Evolutionary conservation across 2,888 invertebrate genomes (phyloP).

Genomic region (Rugalucina vietnamica): DNA sequence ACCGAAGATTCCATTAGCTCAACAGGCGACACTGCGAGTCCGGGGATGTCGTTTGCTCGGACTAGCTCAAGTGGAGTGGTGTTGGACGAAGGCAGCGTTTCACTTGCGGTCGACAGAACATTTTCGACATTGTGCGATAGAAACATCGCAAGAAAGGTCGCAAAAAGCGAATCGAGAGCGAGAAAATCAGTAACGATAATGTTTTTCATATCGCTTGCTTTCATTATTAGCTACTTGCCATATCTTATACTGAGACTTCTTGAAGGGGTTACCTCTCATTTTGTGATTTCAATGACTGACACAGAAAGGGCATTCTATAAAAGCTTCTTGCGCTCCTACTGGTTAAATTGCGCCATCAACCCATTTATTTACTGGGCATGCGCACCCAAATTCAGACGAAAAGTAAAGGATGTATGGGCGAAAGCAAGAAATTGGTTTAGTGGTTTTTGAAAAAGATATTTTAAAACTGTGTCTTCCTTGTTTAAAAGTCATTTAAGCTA

Average conservation of each 20-base stretch:
- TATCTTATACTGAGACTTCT: conserved; percentile 57
- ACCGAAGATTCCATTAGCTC: no score
- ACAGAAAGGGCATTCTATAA: conserved; percentile 55
- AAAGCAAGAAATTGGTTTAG: no score
- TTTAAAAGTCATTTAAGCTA: no score
- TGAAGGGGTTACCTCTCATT: conserved; percentile 42
- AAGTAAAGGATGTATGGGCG: not conserved
- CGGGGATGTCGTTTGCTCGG: no score
- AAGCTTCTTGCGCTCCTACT: conserved; percentile 64
- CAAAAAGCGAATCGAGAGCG: conserved; percentile 29
- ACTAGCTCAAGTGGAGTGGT: no score
- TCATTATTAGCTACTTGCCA: conserved; percentile 63
- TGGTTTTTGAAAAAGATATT: no score
- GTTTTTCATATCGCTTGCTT: conserved; percentile 65
- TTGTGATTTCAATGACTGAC: conserved; percentile 51
- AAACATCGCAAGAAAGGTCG: not conserved
- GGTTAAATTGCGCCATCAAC: conserved; percentile 69
- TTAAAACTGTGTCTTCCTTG: no score
- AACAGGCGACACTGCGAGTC: no score
- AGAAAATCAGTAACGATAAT: conserved; percentile 63
- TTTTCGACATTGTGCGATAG: not conserved
- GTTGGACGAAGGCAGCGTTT: no score
- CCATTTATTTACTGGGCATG: conserved; percentile 74
- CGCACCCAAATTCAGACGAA: conserved; percentile 56
- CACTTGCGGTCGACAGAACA: not conserved